These are phyloP conservation scores for Bujurquina vittata DNA, from an alignment of 2,113 vertebrate genomes.

Conservation along the genomic window DNA sequence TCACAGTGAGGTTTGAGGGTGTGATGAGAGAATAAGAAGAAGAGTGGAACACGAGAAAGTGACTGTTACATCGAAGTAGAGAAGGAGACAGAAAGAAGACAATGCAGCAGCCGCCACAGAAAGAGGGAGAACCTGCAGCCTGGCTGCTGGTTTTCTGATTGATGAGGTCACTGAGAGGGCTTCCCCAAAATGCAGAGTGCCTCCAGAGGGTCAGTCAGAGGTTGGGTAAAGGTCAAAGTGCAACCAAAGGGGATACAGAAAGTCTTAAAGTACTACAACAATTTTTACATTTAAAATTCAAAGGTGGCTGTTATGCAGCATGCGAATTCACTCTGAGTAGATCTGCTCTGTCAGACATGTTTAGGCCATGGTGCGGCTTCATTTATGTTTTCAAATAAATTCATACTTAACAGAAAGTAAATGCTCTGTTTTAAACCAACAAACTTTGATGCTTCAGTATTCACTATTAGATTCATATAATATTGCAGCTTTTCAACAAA, in stretches of 20 bases:
- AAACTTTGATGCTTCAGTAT: background rate
- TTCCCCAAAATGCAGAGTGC: constrained; percentile 66
- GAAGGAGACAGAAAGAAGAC: constrained; percentile 42
- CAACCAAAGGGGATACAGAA: constrained; percentile 57
- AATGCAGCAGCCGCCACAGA: constrained; percentile 54
- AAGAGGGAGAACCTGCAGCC: constrained; percentile 66
- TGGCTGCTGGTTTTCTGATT: constrained; percentile 73
- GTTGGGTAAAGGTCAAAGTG: constrained; percentile 76
- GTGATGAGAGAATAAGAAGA: background rate
- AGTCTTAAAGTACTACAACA: constrained; percentile 4
- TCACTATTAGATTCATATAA: background rate
- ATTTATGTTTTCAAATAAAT: background rate
- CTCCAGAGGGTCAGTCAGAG: constrained; percentile 71
- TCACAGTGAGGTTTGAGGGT: constrained; percentile 7
- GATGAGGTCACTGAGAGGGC: constrained; percentile 80
- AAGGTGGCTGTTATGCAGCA: background rate
- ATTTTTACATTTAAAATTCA: background rate
- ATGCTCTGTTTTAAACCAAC: background rate
- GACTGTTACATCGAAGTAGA: constrained; percentile 19
- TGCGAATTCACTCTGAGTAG: background rate
- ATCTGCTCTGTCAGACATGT: background rate
- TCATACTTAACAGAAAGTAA: background rate
- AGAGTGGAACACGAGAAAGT: constrained; percentile 31
- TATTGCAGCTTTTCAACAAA: background rate
- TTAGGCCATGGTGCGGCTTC: too few species aligned